Percentiles rank a stretch among this genome's conserved stretches.
These are phyloP conservation scores for Plebejus anna DNA, from an alignment of 2,888 invertebrate species.

Conservation along the genomic window DNA sequence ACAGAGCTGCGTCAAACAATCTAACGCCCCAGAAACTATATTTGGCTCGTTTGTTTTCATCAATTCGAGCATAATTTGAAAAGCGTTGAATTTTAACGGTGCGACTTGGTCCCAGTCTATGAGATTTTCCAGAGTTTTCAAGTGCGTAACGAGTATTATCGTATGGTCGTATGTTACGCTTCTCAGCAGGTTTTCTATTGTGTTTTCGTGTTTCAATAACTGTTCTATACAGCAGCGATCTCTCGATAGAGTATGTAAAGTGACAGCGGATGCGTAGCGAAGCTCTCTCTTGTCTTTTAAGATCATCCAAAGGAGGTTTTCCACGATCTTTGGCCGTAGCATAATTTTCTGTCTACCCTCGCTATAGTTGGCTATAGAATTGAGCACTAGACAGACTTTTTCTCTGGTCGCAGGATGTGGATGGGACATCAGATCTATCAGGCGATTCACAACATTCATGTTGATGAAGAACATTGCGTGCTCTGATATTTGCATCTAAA, in stretches of 20 bases:
- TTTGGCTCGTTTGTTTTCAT: constrained; percentile 49
- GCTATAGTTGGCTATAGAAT: constrained; percentile 52
- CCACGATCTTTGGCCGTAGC: constrained; percentile 49
- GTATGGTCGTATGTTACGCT: constrained; percentile 61
- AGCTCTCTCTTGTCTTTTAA: constrained; percentile 64
- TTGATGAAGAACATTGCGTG: constrained; percentile 59
- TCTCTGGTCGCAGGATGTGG: constrained; percentile 60
- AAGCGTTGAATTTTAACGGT: constrained; percentile 60
- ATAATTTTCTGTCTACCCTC: constrained; percentile 59
- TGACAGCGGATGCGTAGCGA: constrained; percentile 60
- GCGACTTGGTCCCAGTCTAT: constrained; percentile 58
- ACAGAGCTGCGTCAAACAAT: constrained; percentile 63
- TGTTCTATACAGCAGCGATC: constrained; percentile 54
- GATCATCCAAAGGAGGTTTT: constrained; percentile 54
- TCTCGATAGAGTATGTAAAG: constrained; percentile 53
- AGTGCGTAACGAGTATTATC: constrained; percentile 57
- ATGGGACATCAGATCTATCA: constrained; percentile 58
- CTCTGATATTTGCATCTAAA: constrained; percentile 66
- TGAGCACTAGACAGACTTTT: constrained; percentile 59
- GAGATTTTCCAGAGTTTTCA: constrained; percentile 57
- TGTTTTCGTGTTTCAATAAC: constrained; percentile 48
- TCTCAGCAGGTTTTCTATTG: constrained; percentile 60
- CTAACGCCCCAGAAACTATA: constrained; percentile 57
- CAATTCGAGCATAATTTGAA: constrained; percentile 56
- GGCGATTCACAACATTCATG: constrained; percentile 57